Evolutionary conservation across 2,797 vertebrate genomes (phyloP), one percentile per base, ranked within the genome.

Genomic region (Phrynocephalus vlangalii): DNA sequence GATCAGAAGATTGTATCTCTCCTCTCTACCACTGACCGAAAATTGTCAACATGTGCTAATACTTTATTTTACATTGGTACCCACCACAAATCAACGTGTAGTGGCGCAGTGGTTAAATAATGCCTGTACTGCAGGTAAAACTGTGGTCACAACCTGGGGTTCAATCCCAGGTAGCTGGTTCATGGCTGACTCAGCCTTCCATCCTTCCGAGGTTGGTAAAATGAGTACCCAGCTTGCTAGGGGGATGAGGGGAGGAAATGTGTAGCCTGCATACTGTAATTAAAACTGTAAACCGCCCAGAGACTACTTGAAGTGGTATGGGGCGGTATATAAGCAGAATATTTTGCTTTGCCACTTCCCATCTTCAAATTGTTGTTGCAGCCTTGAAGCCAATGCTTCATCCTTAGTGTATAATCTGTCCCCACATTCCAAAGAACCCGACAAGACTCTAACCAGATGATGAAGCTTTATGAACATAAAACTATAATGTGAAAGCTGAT

Each of bases 391-490:
- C 67, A 70, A 70, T 66, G 38, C 85, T 33, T 82, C 60, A 76
- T 18, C 81, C 30, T 68, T 63, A 66, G 56, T 18, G 70, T 33
- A 72, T 82, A 75, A 81, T 33, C 56, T 16, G 3, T 66, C 30
- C 33, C 10, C 7, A 63, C 38, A 70, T 20, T 56, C 68, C 6
- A 72, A 80, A 72, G 56, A 3, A 68, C 28, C 10, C n/a, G 8
- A 72, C 18, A 75, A 50, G 70, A 48, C 48, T 81, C 33, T 30
- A 70, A 26, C 13, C 10, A 48, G 52, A 82, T 82, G 70, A 75
- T 83, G 88, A 89, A 92, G 80, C 56, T 48, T 81, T 75, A 66
- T 44, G 33, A 88, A 44, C 9, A 71, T 26, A 63, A 79, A 56
- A 73, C 33, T 63, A 50, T 56, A 84, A 24, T 48, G 52, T 33